phyloP scores from a whole-genome alignment of 1,140 invertebrate genomes.

The Ostrea edulis region DNA sequence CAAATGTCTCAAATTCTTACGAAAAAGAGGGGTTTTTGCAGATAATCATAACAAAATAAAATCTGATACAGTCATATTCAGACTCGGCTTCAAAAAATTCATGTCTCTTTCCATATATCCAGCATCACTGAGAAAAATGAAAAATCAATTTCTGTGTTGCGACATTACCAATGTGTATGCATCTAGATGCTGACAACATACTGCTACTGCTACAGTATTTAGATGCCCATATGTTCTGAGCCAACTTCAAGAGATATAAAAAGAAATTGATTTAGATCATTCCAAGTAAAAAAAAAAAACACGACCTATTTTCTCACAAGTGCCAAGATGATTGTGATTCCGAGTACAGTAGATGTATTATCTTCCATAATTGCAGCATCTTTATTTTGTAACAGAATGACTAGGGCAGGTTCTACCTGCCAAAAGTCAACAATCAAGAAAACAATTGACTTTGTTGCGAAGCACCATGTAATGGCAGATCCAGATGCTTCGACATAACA shows the following conservation, averaged over 20 bases:
- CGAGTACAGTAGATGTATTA: neutral
- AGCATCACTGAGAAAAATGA: neutral
- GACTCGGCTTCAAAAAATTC: constrained; percentile 29
- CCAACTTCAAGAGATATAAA: constrained; percentile 32
- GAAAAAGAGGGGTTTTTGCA: constrained; percentile 6
- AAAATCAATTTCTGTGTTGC: constrained; percentile 24
- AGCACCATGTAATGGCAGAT: neutral
- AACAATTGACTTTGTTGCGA: neutral
- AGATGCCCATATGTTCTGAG: neutral
- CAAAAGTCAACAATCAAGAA: neutral
- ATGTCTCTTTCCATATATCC: constrained; percentile 17
- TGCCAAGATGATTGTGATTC: neutral
- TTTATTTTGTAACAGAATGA: neutral
- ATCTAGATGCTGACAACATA: neutral
- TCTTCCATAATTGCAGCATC: neutral
- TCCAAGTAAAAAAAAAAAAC: constrained; percentile 1
- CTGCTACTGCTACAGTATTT: neutral
- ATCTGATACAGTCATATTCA: neutral
- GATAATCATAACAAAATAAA: neutral
- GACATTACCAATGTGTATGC: constrained; percentile 3
- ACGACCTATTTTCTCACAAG: neutral
- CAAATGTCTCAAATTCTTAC: constrained; percentile 28
- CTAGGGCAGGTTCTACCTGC: neutral
- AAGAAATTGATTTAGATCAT: constrained; percentile 31
- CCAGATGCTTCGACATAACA: neutral